These are phyloP conservation scores for Neostethus bicornis DNA, from an alignment of 2,797 vertebrate genomes.

Conservation along the genomic window DNA sequence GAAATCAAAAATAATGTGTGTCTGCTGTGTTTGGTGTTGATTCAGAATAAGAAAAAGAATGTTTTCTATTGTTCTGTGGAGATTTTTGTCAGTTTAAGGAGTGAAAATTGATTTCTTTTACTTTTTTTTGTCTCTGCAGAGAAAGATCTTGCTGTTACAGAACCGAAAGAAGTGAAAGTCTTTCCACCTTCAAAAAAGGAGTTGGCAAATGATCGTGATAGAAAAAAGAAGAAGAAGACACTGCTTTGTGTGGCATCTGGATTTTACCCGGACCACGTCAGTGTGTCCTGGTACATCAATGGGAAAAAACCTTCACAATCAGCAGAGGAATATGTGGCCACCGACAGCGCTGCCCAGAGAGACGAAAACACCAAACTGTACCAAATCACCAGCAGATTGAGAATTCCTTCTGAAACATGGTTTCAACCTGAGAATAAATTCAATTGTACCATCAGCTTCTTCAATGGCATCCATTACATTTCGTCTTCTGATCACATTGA, in stretches of 20 bases:
- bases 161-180: rapidly evolving
- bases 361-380: rapidly evolving
- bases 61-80: too few relatives aligned
- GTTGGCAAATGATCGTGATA: constrained; percentile 26
- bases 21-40: too few relatives aligned
- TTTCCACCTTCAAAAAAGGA: rapidly evolving
- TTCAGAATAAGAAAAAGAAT: too few relatives aligned
- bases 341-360: constrained; percentile 44
- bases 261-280: constrained; percentile 76
- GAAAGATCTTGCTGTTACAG: rapidly evolving
- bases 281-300: constrained; percentile 21
- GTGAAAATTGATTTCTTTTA: too few relatives aligned
- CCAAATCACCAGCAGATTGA: constrained; percentile 74
- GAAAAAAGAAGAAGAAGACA: constrained; percentile 40
- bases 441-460: constrained; percentile 48
- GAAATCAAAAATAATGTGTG: too few relatives aligned
- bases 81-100: too few relatives aligned
- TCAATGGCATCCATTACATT: neutral
- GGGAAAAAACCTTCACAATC: too few relatives aligned
- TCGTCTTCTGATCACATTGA: neutral
- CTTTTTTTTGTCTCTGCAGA: neutral
- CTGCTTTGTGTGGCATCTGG: constrained; percentile 60
- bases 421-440: rapidly evolving
- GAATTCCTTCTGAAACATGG: constrained; percentile 36
- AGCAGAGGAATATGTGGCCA: too few relatives aligned